Percentiles rank a stretch among this genome's conserved stretches.
phyloP scores from a whole-genome alignment of 2,888 invertebrate species.

The Plusia festucae region DNA sequence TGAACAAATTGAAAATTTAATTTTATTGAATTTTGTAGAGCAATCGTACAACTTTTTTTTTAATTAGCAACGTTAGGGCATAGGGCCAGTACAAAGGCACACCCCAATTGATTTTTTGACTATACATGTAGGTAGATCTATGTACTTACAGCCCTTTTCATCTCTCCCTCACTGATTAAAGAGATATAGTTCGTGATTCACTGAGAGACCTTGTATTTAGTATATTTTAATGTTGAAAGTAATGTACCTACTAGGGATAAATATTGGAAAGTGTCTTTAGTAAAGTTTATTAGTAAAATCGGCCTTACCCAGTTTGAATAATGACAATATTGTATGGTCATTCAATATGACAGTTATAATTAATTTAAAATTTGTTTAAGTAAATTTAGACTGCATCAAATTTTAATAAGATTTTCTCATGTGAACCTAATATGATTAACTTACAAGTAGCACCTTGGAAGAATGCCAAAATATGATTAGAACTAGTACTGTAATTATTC shows the following conservation, averaged over 20 bases:
- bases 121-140: not conserved
- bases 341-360: too few species aligned
- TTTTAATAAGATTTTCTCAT: not conserved
- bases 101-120: slow-evolving; percentile 4
- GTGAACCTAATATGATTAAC: slow-evolving; percentile 3
- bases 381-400: too few species aligned
- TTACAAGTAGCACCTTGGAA: not conserved
- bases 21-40: not conserved
- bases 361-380: too few species aligned
- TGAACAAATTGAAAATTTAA: not conserved
- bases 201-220: not conserved
- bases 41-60: not conserved
- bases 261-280: not conserved
- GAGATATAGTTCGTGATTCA: not conserved
- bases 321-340: too few species aligned
- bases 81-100: not conserved
- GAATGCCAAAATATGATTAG: not conserved
- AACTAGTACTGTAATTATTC: not conserved
- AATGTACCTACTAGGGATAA: not conserved
- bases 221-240: not conserved
- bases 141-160: not conserved
- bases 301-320: too few species aligned
- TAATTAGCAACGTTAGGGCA: not conserved
- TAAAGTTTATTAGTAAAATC: too few species aligned
- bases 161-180: not conserved